Evolutionary conservation across 2,113 vertebrate species (phyloP).

Genomic region (Thermophis baileyi): DNA sequence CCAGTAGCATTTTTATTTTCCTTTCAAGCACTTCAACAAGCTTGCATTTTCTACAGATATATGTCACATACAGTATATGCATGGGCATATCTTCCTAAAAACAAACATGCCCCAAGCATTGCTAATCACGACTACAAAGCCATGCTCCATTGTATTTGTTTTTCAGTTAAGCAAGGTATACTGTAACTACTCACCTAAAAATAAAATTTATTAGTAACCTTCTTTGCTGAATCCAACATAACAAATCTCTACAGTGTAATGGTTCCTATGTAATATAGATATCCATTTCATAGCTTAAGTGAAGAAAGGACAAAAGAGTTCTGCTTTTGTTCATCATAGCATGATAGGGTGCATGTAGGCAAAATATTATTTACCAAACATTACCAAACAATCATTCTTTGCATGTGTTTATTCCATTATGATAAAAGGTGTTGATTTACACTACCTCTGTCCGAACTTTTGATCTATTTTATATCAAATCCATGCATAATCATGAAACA

Average conservation of each 20-base stretch:
- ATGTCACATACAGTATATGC: not conserved
- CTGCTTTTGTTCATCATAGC: not conserved
- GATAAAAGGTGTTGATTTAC: not conserved
- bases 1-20: too few relatives aligned
- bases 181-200: not conserved
- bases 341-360: not conserved
- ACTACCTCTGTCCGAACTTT: not conserved
- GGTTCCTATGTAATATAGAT: not conserved
- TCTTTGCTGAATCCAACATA: not conserved
- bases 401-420: not conserved
- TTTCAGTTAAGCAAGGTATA: not conserved
- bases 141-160: not conserved
- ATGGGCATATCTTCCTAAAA: not conserved
- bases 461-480: not conserved
- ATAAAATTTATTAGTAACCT: not conserved
- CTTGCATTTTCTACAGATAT: too few relatives aligned
- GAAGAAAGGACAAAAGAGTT: not conserved
- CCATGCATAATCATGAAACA: not conserved
- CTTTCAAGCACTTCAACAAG: too few relatives aligned
- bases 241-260: not conserved
- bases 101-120: not conserved
- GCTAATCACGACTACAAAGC: too few relatives aligned
- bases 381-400: not conserved
- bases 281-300: not conserved
- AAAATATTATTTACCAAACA: not conserved